A percentile compares a stretch with the other conserved stretches of the same genome.
phyloP scores from a whole-genome alignment of 2,113 vertebrate genomes.

The Gallinago undulata region DNA sequence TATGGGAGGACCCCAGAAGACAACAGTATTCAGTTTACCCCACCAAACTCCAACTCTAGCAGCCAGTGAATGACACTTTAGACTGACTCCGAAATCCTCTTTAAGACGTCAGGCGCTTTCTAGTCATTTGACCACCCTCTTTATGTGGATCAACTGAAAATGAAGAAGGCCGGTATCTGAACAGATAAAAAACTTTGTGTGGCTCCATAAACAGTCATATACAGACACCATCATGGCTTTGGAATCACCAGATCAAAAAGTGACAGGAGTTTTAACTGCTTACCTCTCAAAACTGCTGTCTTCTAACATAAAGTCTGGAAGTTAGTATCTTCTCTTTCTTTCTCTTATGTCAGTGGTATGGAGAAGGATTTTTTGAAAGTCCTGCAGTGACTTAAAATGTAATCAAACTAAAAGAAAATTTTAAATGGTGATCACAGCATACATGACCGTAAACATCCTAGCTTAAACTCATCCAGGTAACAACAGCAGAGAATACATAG shows the following conservation, averaged over 20 bases:
- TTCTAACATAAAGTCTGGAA: neutral
- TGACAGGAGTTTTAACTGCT: neutral
- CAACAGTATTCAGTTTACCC: neutral
- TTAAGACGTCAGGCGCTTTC: neutral
- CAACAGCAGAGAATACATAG: neutral
- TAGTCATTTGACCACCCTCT: neutral
- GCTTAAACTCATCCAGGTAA: neutral
- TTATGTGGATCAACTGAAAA: neutral
- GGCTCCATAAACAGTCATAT: neutral
- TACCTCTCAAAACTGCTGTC: neutral
- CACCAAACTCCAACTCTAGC: neutral
- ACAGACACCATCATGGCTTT: neutral
- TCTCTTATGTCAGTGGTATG: neutral
- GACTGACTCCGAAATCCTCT: neutral
- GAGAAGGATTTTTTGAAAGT: neutral
- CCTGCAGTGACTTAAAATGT: neutral
- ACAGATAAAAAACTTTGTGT: neutral
- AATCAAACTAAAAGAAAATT: neutral
- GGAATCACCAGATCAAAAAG: neutral
- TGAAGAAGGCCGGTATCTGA: neutral
- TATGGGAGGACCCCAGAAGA: neutral
- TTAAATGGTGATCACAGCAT: neutral
- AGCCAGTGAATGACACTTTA: neutral
- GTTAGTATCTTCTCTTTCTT: neutral
- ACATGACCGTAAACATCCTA: rapidly evolving